A percentile compares a stretch with the other conserved stretches of the same genome.
Conservation (phyloP, 2,797 vertebrate genomes). For the Nyctibius grandis region DNA sequence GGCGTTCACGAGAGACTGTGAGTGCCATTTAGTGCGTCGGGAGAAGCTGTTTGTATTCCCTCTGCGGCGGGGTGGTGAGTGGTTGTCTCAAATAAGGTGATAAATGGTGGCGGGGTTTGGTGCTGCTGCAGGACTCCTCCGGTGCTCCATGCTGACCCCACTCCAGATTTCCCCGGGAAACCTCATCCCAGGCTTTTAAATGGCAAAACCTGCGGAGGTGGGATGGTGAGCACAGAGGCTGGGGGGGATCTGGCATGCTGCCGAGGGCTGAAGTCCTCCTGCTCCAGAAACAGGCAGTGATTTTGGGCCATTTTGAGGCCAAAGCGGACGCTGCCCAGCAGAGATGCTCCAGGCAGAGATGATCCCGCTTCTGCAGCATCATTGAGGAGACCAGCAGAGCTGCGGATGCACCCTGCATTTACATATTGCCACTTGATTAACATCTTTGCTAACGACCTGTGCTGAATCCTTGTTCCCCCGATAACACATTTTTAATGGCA, state of each 20-base stretch:
- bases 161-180: not conserved
- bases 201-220: not conserved
- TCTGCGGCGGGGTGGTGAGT: not conserved
- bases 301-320: not conserved
- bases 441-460: not conserved
- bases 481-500: not conserved
- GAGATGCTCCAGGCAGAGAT: not conserved
- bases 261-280: not conserved
- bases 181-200: not conserved
- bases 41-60: not conserved
- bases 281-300: not conserved
- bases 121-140: not conserved
- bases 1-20: rapidly evolving
- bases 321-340: not conserved
- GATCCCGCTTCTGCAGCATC: not conserved
- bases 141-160: rapidly evolving
- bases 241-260: not conserved
- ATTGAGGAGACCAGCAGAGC: not conserved
- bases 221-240: not conserved
- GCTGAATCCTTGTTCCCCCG: not conserved
- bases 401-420: not conserved
- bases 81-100: conserved; percentile 14
- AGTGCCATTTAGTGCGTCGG: rapidly evolving
- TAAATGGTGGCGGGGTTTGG: not conserved
- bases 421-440: not conserved